Base-by-base conservation (phyloP, 2,797 vertebrate species). In the Urosaurus nigricauda region DNA sequence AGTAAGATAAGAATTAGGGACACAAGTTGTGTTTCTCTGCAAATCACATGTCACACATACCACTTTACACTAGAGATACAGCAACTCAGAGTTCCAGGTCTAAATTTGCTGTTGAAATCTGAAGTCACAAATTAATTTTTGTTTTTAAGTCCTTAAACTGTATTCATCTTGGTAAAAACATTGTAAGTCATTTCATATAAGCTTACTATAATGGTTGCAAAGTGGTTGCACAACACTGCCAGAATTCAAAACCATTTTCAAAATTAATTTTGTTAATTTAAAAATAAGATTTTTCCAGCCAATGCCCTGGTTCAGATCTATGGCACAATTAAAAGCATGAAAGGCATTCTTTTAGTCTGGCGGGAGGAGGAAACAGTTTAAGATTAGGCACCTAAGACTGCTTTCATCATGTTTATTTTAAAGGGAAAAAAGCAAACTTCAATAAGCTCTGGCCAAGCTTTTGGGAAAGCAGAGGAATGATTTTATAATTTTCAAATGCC, bases 201-300 rank as follows among this genome's bases (percentile, higher is more conserved):
- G 85, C 0, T 51, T 21, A 32, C 37, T 65, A 12, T 2, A 51
- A 56, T 79, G 89, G 17, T 79, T 87, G 70, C 0, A 37, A 65
- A 88, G 84, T 37, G 37, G 1, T 26, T 58, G 73, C 19, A 8
- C 26, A 8, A 0, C 11, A 79, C 79, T 58, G 16, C 0, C 0
- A 65, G 47, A 87, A 43, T 17, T 58, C 53, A 53, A 56, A 21
- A 16, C 40, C 17, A n/a, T 73, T 83, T 71, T 73, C 2, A 79
- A 86, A 32, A 79, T 58, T 79, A 24, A 47, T 16, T 90, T 88
- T 60, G n/a, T 87, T 91, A 6, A 65, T 73, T 74, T 63, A 89
- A 58, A 82, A 17, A 87, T 68, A 68, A 89, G 14, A 19, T 88
- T 87, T 79, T 47, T 11, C 68, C 70, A 80, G 14, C 40, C 13